These are phyloP conservation scores for Crioceris asparagi DNA, from an alignment of 2,888 invertebrate genomes.

Conservation along the genomic window DNA sequence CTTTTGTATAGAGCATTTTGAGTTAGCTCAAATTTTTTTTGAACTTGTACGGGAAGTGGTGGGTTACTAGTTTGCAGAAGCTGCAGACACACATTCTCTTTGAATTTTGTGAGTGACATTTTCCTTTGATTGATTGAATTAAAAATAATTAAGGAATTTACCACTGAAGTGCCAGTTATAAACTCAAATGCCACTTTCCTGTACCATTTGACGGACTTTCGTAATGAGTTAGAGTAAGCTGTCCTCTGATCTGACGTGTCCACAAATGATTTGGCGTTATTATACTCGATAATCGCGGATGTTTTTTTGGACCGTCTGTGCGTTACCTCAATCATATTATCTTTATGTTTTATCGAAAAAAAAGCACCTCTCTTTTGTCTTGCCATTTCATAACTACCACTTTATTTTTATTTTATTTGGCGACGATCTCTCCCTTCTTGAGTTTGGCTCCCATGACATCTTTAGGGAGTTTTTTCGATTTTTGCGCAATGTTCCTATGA, in stretches of 20 bases:
- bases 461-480: constrained; percentile 17
- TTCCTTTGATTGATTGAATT: not conserved
- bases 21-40: not conserved
- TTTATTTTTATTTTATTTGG: constrained; percentile 12
- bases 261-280: constrained; percentile 2
- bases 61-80: not conserved
- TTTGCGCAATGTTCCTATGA: constrained; percentile 8
- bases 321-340: not conserved
- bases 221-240: not conserved
- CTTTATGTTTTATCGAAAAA: constrained; percentile 1
- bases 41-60: constrained; percentile 1
- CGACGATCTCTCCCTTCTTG: constrained; percentile 13
- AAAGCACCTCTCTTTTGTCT: constrained; percentile 6
- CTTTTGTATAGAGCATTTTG: not conserved
- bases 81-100: not conserved
- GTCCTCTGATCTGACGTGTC: constrained; percentile 1
- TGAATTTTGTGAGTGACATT: constrained; percentile 4
- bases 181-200: constrained; percentile 4
- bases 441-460: constrained; percentile 14
- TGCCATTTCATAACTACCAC: constrained; percentile 7
- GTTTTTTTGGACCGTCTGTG: not conserved
- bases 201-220: constrained; percentile 6
- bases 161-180: constrained; percentile 1
- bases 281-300: constrained; percentile 5
- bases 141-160: constrained; percentile 6